Evolutionary conservation across 2,888 invertebrate species (phyloP).

Genomic region (Synanthedon formicaeformis): DNA sequence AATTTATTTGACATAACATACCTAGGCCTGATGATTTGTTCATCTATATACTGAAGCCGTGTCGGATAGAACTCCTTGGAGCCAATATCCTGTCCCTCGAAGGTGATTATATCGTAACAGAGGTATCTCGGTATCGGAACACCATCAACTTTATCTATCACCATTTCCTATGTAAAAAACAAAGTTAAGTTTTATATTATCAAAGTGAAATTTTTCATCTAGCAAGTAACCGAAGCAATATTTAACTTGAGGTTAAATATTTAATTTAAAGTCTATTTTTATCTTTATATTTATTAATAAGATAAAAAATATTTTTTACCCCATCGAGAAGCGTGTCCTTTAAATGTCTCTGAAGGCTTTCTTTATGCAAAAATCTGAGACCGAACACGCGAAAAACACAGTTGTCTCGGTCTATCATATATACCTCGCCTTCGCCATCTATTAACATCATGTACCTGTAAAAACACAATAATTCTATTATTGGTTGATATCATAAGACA

Average conservation of each 20-base stretch:
- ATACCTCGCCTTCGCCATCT: constrained; percentile 85
- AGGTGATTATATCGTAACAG: constrained; percentile 92
- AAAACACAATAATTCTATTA: not conserved
- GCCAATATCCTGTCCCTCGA: constrained; percentile 83
- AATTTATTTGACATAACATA: constrained; percentile 22
- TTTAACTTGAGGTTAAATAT: not conserved
- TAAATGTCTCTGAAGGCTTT: constrained; percentile 78
- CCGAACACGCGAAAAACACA: constrained; percentile 88
- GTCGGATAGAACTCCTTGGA: constrained; percentile 80
- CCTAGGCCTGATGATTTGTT: constrained; percentile 76
- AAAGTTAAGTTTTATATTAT: not conserved
- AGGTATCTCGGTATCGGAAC: constrained; percentile 87
- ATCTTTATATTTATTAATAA: not conserved
- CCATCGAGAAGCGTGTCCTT: constrained; percentile 91
- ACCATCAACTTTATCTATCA: constrained; percentile 86
- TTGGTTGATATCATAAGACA: no score
- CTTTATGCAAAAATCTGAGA: constrained; percentile 82
- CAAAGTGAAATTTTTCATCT: no score
- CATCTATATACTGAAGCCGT: constrained; percentile 82
- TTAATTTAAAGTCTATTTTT: no score
- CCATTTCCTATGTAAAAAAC: constrained; percentile 85
- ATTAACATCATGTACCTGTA: constrained; percentile 96
- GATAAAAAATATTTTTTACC: constrained; percentile 64
- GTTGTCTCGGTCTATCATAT: constrained; percentile 95
- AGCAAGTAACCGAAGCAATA: not conserved